Percentiles rank a stretch among this genome's conserved stretches.
Evolutionary conservation across 1,140 invertebrate species (phyloP).

Genomic region (Aphelinus certus): DNA sequence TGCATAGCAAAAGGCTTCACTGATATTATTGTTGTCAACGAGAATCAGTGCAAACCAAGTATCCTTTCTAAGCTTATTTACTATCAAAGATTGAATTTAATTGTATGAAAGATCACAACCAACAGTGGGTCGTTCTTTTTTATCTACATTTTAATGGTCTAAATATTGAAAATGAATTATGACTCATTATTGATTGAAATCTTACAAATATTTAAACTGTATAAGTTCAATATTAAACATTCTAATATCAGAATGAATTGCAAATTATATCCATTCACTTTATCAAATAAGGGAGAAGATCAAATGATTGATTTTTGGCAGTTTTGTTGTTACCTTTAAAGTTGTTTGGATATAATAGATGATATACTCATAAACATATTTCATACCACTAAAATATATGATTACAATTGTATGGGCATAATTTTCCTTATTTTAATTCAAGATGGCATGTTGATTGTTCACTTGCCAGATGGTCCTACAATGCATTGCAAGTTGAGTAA

Average conservation of each 20-base stretch:
- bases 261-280: too few species aligned
- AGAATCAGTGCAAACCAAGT: constrained; percentile 90
- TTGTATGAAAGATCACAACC: not conserved
- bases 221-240: too few species aligned
- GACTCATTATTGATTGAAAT: too few species aligned
- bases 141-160: not conserved
- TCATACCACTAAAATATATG: not conserved
- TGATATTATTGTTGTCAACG: constrained; percentile 93
- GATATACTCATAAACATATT: not conserved
- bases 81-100: constrained; percentile 5
- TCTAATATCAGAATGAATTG: too few species aligned
- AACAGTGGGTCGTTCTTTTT: not conserved
- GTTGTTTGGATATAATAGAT: too few species aligned
- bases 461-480: constrained; percentile 95
- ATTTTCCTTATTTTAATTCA: constrained; percentile 46
- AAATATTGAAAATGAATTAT: too few species aligned
- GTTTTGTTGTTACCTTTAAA: constrained; percentile 6
- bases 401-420: not conserved
- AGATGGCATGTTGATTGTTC: constrained; percentile 90
- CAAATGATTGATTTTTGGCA: not conserved
- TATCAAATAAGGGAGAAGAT: too few species aligned
- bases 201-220: too few species aligned
- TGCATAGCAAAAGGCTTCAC: constrained; percentile 83
- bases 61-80: constrained; percentile 57
- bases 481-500: constrained; percentile 86